phyloP scores from a whole-genome alignment of 35 echinoderm and acorn worm genomes.

The Amphiura filiformis region DNA sequence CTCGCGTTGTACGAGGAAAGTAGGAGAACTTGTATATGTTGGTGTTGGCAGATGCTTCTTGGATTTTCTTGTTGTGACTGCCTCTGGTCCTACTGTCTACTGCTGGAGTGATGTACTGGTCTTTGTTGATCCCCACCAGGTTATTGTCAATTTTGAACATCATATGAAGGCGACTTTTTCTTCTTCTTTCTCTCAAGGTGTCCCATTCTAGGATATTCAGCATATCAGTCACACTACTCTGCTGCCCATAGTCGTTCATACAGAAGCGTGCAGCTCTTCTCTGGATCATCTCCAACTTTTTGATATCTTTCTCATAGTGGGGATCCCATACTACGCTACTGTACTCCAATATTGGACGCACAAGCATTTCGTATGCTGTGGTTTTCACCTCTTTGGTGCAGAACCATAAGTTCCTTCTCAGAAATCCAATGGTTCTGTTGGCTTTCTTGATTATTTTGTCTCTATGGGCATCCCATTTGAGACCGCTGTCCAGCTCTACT shows the following conservation, averaged over 20 bases:
- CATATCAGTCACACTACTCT: conserved; percentile 20
- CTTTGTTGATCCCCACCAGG: background rate
- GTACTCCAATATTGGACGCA: conserved; percentile 39
- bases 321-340: conserved; percentile 23
- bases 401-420: conserved; percentile 28
- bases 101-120: background rate
- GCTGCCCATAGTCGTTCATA: too few species aligned
- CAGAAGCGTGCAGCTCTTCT: conserved; percentile 37
- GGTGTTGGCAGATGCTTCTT: background rate
- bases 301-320: background rate
- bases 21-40: background rate
- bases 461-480: conserved; percentile 9
- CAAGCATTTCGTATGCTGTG: conserved; percentile 29
- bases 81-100: background rate
- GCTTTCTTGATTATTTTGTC: conserved; percentile 14
- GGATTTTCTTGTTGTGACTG: background rate
- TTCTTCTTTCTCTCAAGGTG: conserved; percentile 6
- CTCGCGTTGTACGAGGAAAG: background rate
- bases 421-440: conserved; percentile 27
- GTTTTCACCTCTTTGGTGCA: background rate
- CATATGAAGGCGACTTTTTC: background rate
- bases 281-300: conserved; percentile 24
- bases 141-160: background rate
- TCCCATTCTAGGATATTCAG: conserved; percentile 1
- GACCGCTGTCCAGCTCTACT: conserved; percentile 5